Conservation (phyloP, 2,797 vertebrate genomes). For the Fratercula arctica region DNA sequence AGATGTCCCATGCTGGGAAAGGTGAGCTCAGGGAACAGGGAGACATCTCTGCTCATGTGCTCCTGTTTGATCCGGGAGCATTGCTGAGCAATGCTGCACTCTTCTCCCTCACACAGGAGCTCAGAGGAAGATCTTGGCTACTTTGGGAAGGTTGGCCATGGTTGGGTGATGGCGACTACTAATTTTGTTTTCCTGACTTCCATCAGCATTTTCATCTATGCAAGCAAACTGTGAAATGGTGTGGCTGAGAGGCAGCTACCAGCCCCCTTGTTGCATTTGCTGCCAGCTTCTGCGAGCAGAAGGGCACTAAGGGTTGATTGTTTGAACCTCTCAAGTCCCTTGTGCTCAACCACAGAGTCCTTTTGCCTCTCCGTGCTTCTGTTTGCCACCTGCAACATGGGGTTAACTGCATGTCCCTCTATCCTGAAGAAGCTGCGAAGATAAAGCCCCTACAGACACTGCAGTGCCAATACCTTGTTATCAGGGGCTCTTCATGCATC, state of each 20-base stretch:
- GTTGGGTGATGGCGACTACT: neutral
- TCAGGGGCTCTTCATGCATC: neutral
- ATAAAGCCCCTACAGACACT: neutral
- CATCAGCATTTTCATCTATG: neutral
- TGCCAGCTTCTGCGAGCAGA: neutral
- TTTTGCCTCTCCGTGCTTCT: neutral
- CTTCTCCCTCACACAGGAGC: neutral
- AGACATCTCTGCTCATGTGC: neutral
- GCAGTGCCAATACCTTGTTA: neutral
- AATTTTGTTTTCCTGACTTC: neutral
- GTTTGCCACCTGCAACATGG: fast-evolving
- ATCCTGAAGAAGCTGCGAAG: neutral
- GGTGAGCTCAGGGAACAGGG: neutral
- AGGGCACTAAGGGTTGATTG: neutral
- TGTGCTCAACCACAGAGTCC: neutral
- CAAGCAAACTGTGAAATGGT: neutral
- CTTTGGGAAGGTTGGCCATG: neutral
- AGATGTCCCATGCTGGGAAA: neutral
- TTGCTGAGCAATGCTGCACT: neutral
- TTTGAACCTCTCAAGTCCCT: neutral
- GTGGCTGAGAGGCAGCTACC: neutral
- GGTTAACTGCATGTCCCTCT: neutral
- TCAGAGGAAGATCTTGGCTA: neutral
- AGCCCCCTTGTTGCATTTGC: neutral
- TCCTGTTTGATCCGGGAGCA: neutral